phyloP scores from a whole-genome alignment of 2,113 vertebrate genomes.

The Tyrannus savana region DNA sequence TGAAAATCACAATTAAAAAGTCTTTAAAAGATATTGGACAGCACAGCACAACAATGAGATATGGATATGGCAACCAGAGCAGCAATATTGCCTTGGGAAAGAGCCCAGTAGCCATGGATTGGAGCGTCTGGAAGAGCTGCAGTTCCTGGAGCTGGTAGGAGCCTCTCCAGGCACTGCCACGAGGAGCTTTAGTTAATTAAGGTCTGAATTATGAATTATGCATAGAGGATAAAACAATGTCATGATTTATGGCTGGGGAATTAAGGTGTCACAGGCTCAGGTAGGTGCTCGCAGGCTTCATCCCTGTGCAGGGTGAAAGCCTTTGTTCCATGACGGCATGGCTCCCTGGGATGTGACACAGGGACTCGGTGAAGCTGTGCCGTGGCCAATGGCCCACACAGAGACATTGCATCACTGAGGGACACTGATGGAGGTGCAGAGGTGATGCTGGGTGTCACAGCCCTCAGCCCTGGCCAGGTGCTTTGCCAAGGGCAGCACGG shows the following conservation, averaged over 20 bases:
- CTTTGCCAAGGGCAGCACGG: fast-evolving
- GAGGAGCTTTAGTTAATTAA: neutral
- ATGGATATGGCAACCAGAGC: neutral
- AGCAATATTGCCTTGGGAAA: neutral
- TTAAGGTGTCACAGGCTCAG: neutral
- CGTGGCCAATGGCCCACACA: fast-evolving
- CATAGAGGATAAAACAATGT: neutral
- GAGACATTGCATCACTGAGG: neutral
- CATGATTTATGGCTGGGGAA: neutral
- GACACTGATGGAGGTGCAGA: neutral
- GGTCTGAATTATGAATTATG: neutral
- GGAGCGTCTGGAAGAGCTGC: neutral
- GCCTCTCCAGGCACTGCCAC: neutral
- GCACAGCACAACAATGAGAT: neutral
- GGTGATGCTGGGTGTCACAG: neutral
- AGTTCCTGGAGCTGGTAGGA: neutral
- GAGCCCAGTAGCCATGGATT: neutral
- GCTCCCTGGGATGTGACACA: neutral
- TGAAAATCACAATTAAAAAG: neutral
- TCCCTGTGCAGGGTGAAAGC: neutral
- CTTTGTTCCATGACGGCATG: fast-evolving
- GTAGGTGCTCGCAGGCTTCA: neutral
- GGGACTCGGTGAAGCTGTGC: fast-evolving
- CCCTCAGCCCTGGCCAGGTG: neutral
- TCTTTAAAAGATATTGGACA: neutral